These are phyloP conservation scores for Ommatoiulus sabulosus DNA, from an alignment of 2,888 invertebrate species.

Conservation along the genomic window DNA sequence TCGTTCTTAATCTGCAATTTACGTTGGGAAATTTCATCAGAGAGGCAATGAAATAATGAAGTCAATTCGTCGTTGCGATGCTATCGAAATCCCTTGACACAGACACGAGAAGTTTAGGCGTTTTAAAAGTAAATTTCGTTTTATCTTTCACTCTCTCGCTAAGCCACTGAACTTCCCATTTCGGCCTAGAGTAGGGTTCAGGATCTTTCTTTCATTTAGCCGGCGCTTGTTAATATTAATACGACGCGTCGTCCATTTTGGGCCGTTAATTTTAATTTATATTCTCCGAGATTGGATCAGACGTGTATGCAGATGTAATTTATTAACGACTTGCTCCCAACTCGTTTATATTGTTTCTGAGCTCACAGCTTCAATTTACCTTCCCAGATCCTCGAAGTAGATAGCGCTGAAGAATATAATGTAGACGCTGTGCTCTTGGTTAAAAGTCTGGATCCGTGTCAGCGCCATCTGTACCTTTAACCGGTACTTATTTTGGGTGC, in stretches of 20 bases:
- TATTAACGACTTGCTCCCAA: background rate
- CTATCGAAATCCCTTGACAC: slow-evolving; percentile 49
- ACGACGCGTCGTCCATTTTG: background rate
- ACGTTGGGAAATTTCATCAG: slow-evolving; percentile 53
- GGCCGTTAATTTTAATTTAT: background rate
- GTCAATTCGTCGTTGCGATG: slow-evolving; percentile 43
- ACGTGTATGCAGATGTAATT: slow-evolving; percentile 1
- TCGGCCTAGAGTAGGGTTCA: background rate
- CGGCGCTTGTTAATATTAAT: slow-evolving; percentile 17
- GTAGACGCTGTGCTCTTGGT: background rate
- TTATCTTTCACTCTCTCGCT: slow-evolving; percentile 21
- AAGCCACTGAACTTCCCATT: slow-evolving; percentile 44
- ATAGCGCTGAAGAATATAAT: background rate
- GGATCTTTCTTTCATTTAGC: background rate
- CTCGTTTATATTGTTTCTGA: background rate
- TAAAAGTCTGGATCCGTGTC: background rate
- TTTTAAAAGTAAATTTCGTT: slow-evolving; percentile 44
- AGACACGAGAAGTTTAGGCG: slow-evolving; percentile 34
- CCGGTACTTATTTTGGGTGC: too few species aligned
- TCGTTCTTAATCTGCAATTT: slow-evolving; percentile 49
- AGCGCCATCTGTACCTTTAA: background rate
- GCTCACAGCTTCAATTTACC: background rate
- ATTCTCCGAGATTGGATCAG: background rate
- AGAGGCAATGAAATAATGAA: slow-evolving; percentile 51
- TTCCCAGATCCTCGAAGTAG: background rate